phyloP scores from a whole-genome alignment of 2,113 vertebrate genomes.

The Pseudolaguvia tuberculata region DNA sequence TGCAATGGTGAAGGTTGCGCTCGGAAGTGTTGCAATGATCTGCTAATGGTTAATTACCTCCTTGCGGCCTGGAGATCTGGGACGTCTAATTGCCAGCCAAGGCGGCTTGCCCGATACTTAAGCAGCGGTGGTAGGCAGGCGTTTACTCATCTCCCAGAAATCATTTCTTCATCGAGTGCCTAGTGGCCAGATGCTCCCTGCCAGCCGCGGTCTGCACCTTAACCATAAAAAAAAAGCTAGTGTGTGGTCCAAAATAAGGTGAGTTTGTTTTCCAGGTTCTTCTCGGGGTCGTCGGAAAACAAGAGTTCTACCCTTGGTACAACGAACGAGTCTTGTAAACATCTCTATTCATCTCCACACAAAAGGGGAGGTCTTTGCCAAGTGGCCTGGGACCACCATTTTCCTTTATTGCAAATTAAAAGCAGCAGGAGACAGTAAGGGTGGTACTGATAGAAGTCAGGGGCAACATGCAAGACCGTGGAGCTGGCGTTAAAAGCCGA shows the following conservation, averaged over 20 bases:
- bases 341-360: slow-evolving; percentile 12
- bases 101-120: slow-evolving; percentile 36
- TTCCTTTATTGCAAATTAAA: slow-evolving; percentile 42
- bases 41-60: slow-evolving; percentile 68
- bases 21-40: slow-evolving; percentile 61
- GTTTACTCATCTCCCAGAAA: slow-evolving; percentile 29
- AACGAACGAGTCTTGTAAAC: slow-evolving; percentile 3
- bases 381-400: slow-evolving; percentile 21
- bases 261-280: slow-evolving; percentile 14
- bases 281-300: neutral
- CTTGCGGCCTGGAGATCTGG: slow-evolving; percentile 48
- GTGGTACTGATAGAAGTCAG: slow-evolving; percentile 24
- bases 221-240: slow-evolving; percentile 54
- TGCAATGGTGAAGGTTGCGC: slow-evolving; percentile 68
- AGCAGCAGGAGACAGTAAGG: slow-evolving; percentile 23
- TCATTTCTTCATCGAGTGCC: slow-evolving; percentile 35
- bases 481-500: slow-evolving; percentile 23
- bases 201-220: slow-evolving; percentile 31
- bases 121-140: slow-evolving; percentile 35
- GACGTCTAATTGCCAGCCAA: slow-evolving; percentile 41
- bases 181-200: slow-evolving; percentile 57
- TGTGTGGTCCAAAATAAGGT: slow-evolving; percentile 52
- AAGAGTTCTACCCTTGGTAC: neutral
- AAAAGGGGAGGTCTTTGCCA: slow-evolving; percentile 3
- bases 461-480: neutral